phyloP scores from a whole-genome alignment of 2,888 invertebrate species.

The Geophilus truncorum region DNA sequence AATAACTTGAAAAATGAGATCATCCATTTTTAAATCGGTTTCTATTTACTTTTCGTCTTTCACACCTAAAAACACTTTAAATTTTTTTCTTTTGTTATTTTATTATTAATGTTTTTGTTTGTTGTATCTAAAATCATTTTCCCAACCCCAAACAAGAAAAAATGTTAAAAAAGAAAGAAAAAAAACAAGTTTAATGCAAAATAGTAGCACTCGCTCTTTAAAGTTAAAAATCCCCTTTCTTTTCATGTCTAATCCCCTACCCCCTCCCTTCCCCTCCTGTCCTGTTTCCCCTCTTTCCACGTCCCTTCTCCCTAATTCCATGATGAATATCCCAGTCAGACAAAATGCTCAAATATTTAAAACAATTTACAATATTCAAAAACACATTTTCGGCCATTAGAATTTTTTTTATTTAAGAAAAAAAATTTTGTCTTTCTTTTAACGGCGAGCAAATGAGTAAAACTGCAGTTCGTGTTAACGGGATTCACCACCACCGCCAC shows the following conservation, averaged over 20 bases:
- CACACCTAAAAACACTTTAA: not conserved
- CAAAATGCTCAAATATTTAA: slow-evolving; percentile 13
- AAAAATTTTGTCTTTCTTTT: not conserved
- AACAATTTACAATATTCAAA: not conserved
- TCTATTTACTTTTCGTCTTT: not conserved
- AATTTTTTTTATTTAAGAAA: not conserved
- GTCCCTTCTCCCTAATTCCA: slow-evolving; percentile 12
- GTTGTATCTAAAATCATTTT: too few relatives aligned
- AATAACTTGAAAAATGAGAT: slow-evolving; percentile 19
- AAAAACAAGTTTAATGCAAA: slow-evolving; percentile 17
- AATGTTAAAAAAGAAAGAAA: not conserved
- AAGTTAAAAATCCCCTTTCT: slow-evolving; percentile 20
- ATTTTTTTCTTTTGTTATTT: too few relatives aligned
- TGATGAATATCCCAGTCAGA: slow-evolving; percentile 20
- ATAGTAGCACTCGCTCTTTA: not conserved
- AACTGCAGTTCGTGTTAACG: not conserved
- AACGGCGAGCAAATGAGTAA: slow-evolving; percentile 1
- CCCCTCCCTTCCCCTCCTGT: not conserved
- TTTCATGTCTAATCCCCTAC: not conserved
- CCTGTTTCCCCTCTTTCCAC: not conserved
- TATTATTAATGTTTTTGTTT: too few relatives aligned
- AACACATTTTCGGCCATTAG: not conserved
- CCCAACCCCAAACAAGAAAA: not conserved
- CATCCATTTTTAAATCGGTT: slow-evolving; percentile 17
- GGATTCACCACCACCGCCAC: not conserved